phyloP scores from a whole-genome alignment of 2,797 vertebrate species.

The Xenopus petersii region DNA sequence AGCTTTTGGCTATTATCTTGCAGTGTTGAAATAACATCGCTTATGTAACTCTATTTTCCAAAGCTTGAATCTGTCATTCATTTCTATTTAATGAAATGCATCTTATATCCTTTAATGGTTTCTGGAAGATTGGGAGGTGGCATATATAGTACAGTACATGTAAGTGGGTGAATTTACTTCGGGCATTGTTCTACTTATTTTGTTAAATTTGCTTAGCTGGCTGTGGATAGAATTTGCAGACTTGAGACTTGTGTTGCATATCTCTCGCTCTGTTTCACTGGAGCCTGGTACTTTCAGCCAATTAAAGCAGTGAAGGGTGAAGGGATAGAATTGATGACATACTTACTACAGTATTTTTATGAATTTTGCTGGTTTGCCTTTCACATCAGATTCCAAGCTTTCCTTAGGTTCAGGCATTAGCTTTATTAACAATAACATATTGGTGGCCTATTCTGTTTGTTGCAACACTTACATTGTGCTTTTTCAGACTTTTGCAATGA shows the following conservation, averaged over 20 bases:
- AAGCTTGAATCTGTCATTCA: too few species aligned
- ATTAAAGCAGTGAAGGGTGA: slow-evolving; percentile 26
- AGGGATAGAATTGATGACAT: slow-evolving; percentile 18
- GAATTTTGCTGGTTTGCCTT: background rate
- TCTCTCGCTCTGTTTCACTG: slow-evolving; percentile 22
- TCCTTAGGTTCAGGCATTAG: background rate
- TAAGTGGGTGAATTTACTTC: background rate
- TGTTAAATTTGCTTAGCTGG: slow-evolving; percentile 7
- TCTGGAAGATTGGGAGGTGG: too few species aligned
- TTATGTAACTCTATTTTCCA: too few species aligned
- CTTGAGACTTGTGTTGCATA: background rate
- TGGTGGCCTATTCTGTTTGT: background rate
- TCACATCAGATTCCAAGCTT: background rate
- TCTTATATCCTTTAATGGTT: too few species aligned
- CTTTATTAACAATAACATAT: slow-evolving; percentile 5
- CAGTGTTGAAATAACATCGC: too few species aligned
- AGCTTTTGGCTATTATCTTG: too few species aligned
- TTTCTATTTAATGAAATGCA: too few species aligned
- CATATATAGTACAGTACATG: background rate
- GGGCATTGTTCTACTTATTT: background rate
- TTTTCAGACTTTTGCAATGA: slow-evolving; percentile 24
- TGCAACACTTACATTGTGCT: background rate
- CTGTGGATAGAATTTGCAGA: background rate
- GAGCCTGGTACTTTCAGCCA: slow-evolving; percentile 15
- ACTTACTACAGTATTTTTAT: slow-evolving; percentile 1